phyloP scores from a whole-genome alignment of 2,113 vertebrate genomes.

The Baryphthengus martii region DNA sequence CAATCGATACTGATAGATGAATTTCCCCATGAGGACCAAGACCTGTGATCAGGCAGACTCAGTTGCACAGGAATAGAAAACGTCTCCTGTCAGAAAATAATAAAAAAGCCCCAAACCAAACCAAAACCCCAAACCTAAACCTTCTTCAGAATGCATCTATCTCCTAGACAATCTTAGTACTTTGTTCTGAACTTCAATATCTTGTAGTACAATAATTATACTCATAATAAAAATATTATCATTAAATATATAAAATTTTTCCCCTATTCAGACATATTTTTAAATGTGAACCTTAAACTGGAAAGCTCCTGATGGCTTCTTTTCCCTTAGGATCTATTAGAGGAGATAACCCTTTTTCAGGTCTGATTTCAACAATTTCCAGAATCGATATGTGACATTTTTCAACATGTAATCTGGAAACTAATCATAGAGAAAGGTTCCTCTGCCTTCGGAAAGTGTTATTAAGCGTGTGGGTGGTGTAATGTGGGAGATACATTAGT shows the following conservation, averaged over 20 bases:
- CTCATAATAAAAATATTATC: neutral
- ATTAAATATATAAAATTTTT: neutral
- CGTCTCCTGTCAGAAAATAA: neutral
- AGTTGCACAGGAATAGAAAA: neutral
- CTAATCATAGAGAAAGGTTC: constrained; percentile 15
- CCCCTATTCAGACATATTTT: neutral
- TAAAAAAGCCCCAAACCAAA: neutral
- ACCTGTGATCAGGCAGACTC: neutral
- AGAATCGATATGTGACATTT: constrained; percentile 14
- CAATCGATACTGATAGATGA: neutral
- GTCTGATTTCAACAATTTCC: constrained; percentile 8
- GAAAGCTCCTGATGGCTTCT: neutral
- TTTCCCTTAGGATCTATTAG: neutral
- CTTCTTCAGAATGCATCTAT: neutral
- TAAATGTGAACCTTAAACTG: neutral
- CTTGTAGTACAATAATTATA: neutral
- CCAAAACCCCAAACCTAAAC: neutral
- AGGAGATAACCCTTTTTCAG: neutral
- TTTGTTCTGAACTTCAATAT: neutral
- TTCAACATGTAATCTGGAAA: constrained; percentile 3
- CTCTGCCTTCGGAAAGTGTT: constrained; percentile 32
- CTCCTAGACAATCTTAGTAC: neutral
- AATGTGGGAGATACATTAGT: constrained; percentile 32
- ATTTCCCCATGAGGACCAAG: neutral
- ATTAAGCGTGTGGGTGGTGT: neutral